Conservation (phyloP, 2,888 invertebrate genomes). For the Morpho achilles region DNA sequence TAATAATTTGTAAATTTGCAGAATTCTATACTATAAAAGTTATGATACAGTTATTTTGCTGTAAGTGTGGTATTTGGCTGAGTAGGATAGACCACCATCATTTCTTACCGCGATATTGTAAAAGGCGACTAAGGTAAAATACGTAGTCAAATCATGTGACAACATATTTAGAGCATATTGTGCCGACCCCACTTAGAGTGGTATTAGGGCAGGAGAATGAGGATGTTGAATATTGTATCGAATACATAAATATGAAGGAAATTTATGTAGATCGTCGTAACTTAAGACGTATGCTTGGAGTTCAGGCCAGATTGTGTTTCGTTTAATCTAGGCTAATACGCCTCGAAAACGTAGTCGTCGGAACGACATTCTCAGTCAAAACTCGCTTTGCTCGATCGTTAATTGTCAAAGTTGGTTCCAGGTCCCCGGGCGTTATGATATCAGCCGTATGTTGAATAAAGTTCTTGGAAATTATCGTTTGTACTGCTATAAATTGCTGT, state of each 20-base stretch:
- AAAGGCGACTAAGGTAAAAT: too few species aligned
- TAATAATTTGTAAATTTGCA: too few species aligned
- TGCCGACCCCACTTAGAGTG: too few species aligned
- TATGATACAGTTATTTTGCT: neutral
- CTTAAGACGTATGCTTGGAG: constrained; percentile 27
- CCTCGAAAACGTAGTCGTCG: constrained; percentile 30
- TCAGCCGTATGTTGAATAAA: constrained; percentile 36
- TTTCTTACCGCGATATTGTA: too few species aligned
- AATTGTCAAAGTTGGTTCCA: constrained; percentile 53
- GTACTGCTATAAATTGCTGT: constrained; percentile 26
- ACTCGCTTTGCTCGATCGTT: constrained; percentile 44
- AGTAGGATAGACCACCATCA: too few species aligned
- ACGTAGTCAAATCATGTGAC: too few species aligned
- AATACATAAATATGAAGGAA: neutral
- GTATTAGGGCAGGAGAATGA: too few species aligned
- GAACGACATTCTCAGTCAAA: constrained; percentile 50
- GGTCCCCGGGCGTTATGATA: constrained; percentile 39
- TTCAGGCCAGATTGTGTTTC: constrained; percentile 30
- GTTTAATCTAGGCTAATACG: constrained; percentile 25
- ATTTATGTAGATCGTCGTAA: constrained; percentile 9
- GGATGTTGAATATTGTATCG: constrained; percentile 10
- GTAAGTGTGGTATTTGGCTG: neutral
- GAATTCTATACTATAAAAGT: too few species aligned
- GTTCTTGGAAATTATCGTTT: constrained; percentile 35
- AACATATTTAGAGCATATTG: too few species aligned